A percentile compares a stretch with the other conserved stretches of the same genome.
Evolutionary conservation across 1,140 invertebrate species (phyloP).

Genomic region (Magallana ariakensis): DNA sequence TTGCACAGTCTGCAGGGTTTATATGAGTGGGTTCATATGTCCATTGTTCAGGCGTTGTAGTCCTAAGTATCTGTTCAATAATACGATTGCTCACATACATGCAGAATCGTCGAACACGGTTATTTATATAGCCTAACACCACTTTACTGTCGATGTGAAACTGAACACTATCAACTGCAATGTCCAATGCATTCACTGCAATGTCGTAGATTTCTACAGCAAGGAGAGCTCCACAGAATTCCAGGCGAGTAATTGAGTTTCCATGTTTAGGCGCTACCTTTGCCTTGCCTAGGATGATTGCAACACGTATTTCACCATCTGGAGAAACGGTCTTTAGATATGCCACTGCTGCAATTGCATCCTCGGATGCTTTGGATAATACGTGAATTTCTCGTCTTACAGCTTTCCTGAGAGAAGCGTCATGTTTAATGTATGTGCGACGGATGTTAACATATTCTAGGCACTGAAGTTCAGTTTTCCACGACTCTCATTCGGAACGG

Average conservation of each 20-base stretch:
- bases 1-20: constrained; percentile 53
- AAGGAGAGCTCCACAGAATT: constrained; percentile 44
- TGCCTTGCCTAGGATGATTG: background rate
- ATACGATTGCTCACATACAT: constrained; percentile 45
- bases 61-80: constrained; percentile 38
- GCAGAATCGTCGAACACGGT: constrained; percentile 35
- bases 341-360: too few species aligned
- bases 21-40: constrained; percentile 32
- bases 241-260: constrained; percentile 29
- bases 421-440: background rate
- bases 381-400: background rate
- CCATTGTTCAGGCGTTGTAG: constrained; percentile 43
- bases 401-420: background rate
- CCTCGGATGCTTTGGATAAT: too few species aligned
- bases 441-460: background rate
- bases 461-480: background rate
- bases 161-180: background rate
- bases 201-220: background rate
- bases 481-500: background rate
- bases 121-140: constrained; percentile 45
- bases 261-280: constrained; percentile 32
- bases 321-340: too few species aligned
- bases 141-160: constrained; percentile 45
- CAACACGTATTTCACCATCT: too few species aligned
- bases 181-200: background rate